Conservation (phyloP, 2,888 invertebrate species). For the Drosophila macrospina region DNA sequence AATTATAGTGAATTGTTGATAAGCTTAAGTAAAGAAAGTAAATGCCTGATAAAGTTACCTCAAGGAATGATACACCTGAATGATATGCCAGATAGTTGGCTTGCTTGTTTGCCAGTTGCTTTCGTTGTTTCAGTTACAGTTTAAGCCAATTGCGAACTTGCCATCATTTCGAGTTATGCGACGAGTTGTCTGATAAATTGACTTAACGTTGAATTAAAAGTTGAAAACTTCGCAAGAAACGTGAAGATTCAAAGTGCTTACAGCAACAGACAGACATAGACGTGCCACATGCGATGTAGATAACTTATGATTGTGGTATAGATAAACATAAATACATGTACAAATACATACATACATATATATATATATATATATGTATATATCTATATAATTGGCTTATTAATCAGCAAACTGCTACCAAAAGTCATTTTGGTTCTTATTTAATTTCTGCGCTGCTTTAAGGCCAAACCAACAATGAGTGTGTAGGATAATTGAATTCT, state of each 20-base stretch:
- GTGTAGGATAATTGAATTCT: constrained; percentile 39
- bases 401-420: constrained; percentile 10
- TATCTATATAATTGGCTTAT: constrained; percentile 9
- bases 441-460: constrained; percentile 4
- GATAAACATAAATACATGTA: too few relatives aligned
- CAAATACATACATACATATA: neutral
- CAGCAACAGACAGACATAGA: constrained; percentile 26
- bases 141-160: constrained; percentile 24
- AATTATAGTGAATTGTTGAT: too few relatives aligned
- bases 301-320: constrained; percentile 18
- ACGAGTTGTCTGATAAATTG: constrained; percentile 42
- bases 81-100: constrained; percentile 4
- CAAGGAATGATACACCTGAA: neutral
- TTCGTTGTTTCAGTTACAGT: constrained; percentile 39
- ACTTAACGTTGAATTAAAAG: constrained; percentile 52
- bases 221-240: constrained; percentile 49
- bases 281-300: constrained; percentile 39
- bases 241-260: constrained; percentile 19
- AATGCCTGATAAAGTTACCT: neutral
- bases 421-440: constrained; percentile 3
- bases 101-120: constrained; percentile 13
- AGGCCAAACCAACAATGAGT: constrained; percentile 33
- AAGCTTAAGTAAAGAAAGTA: too few relatives aligned
- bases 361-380: neutral
- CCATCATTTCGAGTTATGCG: constrained; percentile 44